These are phyloP conservation scores for Tetranychus cinnabarinus DNA, from an alignment of 1,140 invertebrate species.

Conservation along the genomic window DNA sequence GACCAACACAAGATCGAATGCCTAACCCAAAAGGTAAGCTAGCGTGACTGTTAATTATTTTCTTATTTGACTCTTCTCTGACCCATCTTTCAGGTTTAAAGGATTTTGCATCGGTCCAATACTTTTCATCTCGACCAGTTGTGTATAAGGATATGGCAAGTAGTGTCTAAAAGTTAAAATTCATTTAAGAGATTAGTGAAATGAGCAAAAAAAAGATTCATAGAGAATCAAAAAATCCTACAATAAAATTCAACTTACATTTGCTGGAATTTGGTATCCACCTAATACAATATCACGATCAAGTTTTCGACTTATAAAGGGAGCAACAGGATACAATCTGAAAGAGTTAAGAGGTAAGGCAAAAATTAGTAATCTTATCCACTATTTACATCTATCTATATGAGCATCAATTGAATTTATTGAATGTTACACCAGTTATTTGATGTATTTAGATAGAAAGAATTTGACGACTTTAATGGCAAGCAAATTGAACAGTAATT, in stretches of 20 bases:
- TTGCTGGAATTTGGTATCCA: conserved; percentile 36
- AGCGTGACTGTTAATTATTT: conserved; percentile 33
- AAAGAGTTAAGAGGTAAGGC: background rate
- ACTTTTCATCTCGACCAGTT: conserved; percentile 37
- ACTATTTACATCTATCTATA: background rate
- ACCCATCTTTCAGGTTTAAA: conserved; percentile 55
- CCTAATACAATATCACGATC: conserved; percentile 33
- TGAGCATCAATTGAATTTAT: background rate
- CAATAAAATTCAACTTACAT: conserved; percentile 28
- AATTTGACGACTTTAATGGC: too few species aligned
- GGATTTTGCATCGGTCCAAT: conserved; percentile 39
- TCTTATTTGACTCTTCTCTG: conserved; percentile 1
- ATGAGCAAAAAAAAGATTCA: background rate
- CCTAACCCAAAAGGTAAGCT: conserved; percentile 58
- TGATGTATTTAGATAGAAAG: too few species aligned
- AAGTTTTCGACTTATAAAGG: conserved; percentile 51
- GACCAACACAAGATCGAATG: conserved; percentile 51
- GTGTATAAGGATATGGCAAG: conserved; percentile 56
- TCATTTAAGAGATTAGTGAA: background rate
- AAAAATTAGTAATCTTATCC: background rate
- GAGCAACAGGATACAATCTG: conserved; percentile 51
- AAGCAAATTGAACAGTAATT: too few species aligned
- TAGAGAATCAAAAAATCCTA: background rate
- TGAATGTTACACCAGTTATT: too few species aligned
- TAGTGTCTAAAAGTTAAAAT: conserved; percentile 31